These are phyloP conservation scores for Coelopa pilipes DNA, from an alignment of 2,888 invertebrate species.

Conservation along the genomic window DNA sequence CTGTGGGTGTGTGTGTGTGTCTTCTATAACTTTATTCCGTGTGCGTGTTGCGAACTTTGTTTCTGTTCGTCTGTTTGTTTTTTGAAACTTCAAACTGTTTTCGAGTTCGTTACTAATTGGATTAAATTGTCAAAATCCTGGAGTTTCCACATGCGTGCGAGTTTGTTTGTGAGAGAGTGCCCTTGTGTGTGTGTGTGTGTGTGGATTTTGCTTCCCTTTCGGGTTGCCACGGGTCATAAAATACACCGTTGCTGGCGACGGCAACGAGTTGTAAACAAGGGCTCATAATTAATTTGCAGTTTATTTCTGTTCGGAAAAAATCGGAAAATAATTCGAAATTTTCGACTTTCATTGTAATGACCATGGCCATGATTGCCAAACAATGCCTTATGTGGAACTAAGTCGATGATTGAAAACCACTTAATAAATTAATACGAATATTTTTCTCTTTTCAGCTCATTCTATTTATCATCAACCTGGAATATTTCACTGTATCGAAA, in stretches of 20 bases:
- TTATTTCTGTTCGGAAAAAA: too few species aligned
- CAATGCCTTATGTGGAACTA: too few species aligned
- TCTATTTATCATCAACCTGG: too few species aligned
- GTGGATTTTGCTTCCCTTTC: not conserved
- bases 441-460: not conserved
- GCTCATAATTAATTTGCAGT: not conserved
- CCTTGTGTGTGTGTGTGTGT: not conserved
- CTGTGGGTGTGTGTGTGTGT: not conserved
- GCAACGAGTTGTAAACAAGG: not conserved
- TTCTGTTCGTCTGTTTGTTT: too few species aligned
- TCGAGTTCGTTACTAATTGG: constrained; percentile 12
- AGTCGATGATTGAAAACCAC: not conserved
- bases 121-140: not conserved
- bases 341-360: too few species aligned
- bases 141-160: not conserved
- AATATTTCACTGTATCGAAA: too few species aligned
- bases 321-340: too few species aligned
- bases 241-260: too few species aligned
- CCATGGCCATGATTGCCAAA: too few species aligned
- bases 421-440: not conserved
- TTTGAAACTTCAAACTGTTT: too few species aligned
- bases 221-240: not conserved
- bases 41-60: not conserved
- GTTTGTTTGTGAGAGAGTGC: too few species aligned
- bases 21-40: not conserved